Base-by-base conservation (phyloP, 2,797 vertebrate species). In the Mormyrops attenuatus region DNA sequence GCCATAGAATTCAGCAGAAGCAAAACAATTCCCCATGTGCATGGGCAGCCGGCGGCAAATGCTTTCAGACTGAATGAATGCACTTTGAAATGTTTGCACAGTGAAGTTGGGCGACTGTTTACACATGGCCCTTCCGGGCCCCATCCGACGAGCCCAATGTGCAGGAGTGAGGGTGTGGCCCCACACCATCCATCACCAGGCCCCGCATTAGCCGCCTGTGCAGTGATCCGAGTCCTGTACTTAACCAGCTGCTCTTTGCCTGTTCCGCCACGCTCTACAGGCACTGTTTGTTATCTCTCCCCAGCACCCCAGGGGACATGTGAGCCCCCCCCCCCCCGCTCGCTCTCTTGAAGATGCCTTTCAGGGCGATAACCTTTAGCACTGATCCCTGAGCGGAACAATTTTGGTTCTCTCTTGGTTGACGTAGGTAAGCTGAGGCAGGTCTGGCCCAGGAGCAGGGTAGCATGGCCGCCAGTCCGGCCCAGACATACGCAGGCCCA, bases 231-330 rank as follows among this genome's bases (percentile, higher is more conserved):
- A 69, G 44, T 50, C 49, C 47, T 50, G 77, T 53, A 53, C 84
- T 87, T 26, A 77, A 38, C 20, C 63, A 77, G 49, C 30, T 7
- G 26, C 85, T 80, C 85, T 17, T 17, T 44, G 11, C 34, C 30
- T 66, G 8, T 47, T 9, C 22, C 8, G 7, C 38, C 17, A 26
- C 20, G 66, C 34, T 41, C 34, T 15, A 9, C 85, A 90, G 89
- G 26, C 52, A 0, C 30, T 90, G 66, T 90, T 90, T 89, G 84
- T 69, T 88, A 80, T 89, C 49, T 80, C 85, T 57, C 53, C n/a
- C 89, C 49, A 26, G 60, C 85, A 53, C 69, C 73, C n/a, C 63
- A 2, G 34, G 52, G 38, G 73, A 50, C 38, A 57, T 38, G 41
- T 47, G 50, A 13, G 30, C 30, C 80, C 84, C 8, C 13, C 2